These are phyloP conservation scores for Mesocricetus auratus DNA, from an alignment of 2,113 vertebrate species.

Conservation along the genomic window DNA sequence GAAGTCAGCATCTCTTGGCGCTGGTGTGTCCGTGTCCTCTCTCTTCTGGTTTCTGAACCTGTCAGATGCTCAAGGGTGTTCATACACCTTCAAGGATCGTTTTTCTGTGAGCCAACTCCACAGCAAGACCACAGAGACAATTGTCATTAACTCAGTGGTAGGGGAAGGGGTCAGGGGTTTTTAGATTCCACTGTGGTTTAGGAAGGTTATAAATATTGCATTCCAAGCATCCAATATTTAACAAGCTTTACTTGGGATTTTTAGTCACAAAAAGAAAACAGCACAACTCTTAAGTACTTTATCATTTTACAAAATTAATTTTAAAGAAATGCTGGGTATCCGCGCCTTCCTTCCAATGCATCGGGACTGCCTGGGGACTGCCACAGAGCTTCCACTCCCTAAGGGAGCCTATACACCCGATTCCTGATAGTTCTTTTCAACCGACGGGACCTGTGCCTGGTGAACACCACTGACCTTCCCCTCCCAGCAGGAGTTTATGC, in stretches of 20 bases:
- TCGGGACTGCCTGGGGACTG: too few species aligned
- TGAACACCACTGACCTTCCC: too few species aligned
- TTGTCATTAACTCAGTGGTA: not conserved
- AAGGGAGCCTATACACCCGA: too few species aligned
- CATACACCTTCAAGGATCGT: not conserved
- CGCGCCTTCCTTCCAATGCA: too few species aligned
- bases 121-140: not conserved
- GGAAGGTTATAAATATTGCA: not conserved
- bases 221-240: not conserved
- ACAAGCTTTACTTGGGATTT: not conserved
- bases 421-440: too few species aligned
- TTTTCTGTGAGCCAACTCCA: not conserved
- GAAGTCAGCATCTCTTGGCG: not conserved
- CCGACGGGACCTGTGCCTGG: too few species aligned
- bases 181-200: not conserved
- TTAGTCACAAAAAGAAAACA: not conserved
- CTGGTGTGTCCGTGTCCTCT: not conserved
- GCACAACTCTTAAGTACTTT: not conserved
- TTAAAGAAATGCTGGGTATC: not conserved
- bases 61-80: not conserved
- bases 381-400: too few species aligned
- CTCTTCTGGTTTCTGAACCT: not conserved
- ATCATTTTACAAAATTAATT: not conserved
- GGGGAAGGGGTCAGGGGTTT: not conserved
- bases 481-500: too few species aligned